Evolutionary conservation across 2,888 invertebrate species (phyloP).

Genomic region (Eupeodes latifasciatus): DNA sequence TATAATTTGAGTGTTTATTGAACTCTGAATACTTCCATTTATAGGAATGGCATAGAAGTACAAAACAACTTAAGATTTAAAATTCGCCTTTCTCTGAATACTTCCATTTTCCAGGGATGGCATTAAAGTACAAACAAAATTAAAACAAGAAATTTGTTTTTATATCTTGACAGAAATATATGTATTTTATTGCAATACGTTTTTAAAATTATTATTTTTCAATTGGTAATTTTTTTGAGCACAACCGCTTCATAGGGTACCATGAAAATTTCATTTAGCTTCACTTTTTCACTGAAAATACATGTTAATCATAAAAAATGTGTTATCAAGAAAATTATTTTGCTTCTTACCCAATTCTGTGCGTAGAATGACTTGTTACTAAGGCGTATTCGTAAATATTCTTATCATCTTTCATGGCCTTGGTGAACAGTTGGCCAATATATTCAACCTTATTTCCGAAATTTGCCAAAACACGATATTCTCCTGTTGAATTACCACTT

Average conservation of each 20-base stretch:
- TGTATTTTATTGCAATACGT: no score
- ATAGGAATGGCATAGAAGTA: no score
- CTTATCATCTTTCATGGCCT: constrained; percentile 20
- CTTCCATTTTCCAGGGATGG: no score
- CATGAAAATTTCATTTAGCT: constrained; percentile 78
- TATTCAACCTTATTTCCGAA: constrained; percentile 80
- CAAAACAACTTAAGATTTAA: no score
- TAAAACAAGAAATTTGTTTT: no score
- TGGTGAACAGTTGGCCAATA: constrained; percentile 75
- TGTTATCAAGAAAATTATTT: neutral
- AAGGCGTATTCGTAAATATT: constrained; percentile 79
- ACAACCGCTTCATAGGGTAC: constrained; percentile 81
- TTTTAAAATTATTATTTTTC: neutral
- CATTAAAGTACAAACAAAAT: no score
- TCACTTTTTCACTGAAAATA: constrained; percentile 78
- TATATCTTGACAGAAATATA: no score
- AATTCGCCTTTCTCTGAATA: no score
- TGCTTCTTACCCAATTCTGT: constrained; percentile 78
- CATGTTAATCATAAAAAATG: neutral
- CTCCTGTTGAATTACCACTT: constrained; percentile 79
- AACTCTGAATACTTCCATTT: no score
- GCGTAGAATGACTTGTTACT: constrained; percentile 79
- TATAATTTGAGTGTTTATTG: no score
- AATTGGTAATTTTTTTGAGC: constrained; percentile 65
- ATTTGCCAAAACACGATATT: constrained; percentile 81